Base-by-base conservation (phyloP, 1,140 invertebrate species). In the Trachelipus rathkii region DNA sequence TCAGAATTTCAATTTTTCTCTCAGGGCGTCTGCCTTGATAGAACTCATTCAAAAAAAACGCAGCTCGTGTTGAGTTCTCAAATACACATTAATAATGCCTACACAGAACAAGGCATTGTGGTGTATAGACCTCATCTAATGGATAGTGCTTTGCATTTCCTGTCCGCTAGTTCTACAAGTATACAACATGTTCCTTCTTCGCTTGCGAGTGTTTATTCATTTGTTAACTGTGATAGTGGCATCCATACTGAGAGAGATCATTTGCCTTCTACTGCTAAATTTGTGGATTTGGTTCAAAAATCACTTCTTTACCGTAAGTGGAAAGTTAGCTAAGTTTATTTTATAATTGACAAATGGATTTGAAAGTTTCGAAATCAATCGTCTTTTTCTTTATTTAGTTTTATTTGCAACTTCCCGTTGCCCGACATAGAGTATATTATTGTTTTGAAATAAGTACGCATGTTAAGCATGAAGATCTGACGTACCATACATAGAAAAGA, bases 301-400 rank as follows among this genome's bases (percentile, higher is more conserved):
- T 78, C 77, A 0, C 66, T 81, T 10, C 67, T 81, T 3, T 81
- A 81, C 70, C 46, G 79, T n/a, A 81, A 81, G 46, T 81, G 79
- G 79, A 72, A 74, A 46, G 73, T 60, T 6, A 33, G 33, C 33
- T 33, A 33, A 6, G 33, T 6, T 33, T 33, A 33, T 33, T 33
- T 33, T 33, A 3, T 33, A 33, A 33, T 33, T 33, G 33, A 33
- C 33, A 33, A 33, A 6, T 33, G 33, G 33, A 3, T 33, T 33
- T 33, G 33, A 33, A 33, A 33, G 33, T 33, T 33, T 33, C 6
- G 33, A 33, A 6, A 6, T 33, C 33, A 33, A 33, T 3, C 1
- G 1, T 1, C 6, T 3, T 33, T 33, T 33, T 33, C 33, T 33
- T 1, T 33, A 33, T 33, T 6, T 33, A 33, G 33, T 33, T 33